Base-by-base conservation (phyloP, 2,888 invertebrate species). In the Candidula unifasciata region DNA sequence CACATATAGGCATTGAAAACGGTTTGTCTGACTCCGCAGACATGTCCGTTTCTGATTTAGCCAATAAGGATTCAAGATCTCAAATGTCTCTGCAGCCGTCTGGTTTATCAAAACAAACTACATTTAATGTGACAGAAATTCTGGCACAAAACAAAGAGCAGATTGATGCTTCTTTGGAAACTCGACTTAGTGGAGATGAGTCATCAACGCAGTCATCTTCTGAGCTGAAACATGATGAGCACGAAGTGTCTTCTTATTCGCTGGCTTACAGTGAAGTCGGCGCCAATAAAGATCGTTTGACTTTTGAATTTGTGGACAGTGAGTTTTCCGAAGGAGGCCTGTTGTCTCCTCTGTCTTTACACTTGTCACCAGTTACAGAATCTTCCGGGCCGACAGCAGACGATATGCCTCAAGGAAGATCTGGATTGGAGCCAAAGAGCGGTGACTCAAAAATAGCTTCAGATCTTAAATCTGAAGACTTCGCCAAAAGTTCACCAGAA, bases 301-400 rank as follows among this genome's bases (percentile, higher is more conserved):
- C 80, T 33, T 80, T 85, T 80, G 84, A 76, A n/a, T 54, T 54
- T 13, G 0, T 74, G n/a, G 84, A 84, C 35, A 84, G 84, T 30
- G 84, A 84, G 27, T 73, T 76, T 66, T 84, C 84, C 35, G 84
- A 84, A 0, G 52, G 66, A 18, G 84, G 80, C 16, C 35, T 84
- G 3, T 30, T 80, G 10, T 84, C 84, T n/a, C 80, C 80, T 21
- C 8, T 68, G 6, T 76, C 80, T 6, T 60, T 68, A 6, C 71
- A 66, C 6, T 27, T 66, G 3, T 79, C 82, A 33, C 85, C 76
- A n/a, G 82, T 73, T 37, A 64, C 37, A 13, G 73, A 78, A 33
- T 64, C 57, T 10, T 68, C 82, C 21, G 74, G 37, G 16, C 52
- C 69, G 33, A 10, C n/a, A 2, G 8, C 27, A 35, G 57, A 35